phyloP scores from a whole-genome alignment of 2,113 vertebrate genomes.

The Paracanthobrama guichenoti region DNA sequence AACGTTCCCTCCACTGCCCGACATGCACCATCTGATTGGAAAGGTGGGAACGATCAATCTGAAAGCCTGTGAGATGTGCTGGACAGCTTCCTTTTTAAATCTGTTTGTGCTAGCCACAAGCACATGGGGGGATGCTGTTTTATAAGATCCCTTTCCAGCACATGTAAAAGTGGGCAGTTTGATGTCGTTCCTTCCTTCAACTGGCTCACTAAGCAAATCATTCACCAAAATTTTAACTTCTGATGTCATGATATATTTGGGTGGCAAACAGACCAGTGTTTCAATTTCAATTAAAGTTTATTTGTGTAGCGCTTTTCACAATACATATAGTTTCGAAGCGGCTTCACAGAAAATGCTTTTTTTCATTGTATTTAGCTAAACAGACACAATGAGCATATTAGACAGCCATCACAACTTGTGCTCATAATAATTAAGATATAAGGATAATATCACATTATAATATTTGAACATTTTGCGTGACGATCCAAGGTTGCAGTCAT shows the following conservation, averaged over 20 bases:
- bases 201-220: not conserved
- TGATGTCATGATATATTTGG: not conserved
- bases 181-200: not conserved
- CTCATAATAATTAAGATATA: no score
- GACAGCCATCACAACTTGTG: no score
- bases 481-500: no score
- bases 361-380: no score
- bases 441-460: no score
- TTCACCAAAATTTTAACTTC: not conserved
- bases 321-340: no score
- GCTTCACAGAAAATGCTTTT: no score
- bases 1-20: constrained; percentile 11
- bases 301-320: no score
- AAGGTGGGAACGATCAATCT: constrained; percentile 46
- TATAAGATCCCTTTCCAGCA: not conserved
- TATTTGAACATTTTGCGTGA: no score
- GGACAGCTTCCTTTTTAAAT: constrained; percentile 26
- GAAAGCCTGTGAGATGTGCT: constrained; percentile 15
- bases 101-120: constrained; percentile 6
- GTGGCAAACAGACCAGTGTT: no score
- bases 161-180: not conserved
- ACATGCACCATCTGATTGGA: constrained; percentile 25
- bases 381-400: no score
- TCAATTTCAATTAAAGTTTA: no score
- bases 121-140: not conserved